Percentiles rank a stretch among this genome's conserved stretches.
Evolutionary conservation across 1,140 invertebrate species (phyloP).

Genomic region (Himalopsyche phryganea): DNA sequence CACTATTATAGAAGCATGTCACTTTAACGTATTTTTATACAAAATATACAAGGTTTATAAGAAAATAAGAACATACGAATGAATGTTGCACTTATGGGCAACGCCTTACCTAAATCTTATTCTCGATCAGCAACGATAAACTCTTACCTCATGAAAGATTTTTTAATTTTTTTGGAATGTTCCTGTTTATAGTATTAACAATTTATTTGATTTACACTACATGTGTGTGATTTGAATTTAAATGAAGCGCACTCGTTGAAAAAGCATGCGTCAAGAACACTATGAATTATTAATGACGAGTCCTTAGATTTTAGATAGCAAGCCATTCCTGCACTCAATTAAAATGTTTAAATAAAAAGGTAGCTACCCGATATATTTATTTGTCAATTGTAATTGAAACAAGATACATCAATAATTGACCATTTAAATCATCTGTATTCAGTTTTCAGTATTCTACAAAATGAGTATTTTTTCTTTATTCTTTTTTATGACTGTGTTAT

Average conservation of each 20-base stretch:
- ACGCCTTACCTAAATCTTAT: no score
- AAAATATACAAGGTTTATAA: no score
- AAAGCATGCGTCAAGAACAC: background rate
- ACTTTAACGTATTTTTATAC: no score
- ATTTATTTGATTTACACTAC: background rate
- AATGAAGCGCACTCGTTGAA: no score
- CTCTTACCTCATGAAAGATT: no score
- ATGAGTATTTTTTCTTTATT: background rate
- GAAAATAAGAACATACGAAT: no score
- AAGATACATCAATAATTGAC: conserved; percentile 18
- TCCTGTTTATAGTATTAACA: background rate
- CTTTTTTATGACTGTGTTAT: conserved; percentile 5
- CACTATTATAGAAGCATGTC: no score
- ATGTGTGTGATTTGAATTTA: no score
- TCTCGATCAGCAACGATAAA: no score
- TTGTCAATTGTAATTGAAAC: conserved; percentile 21
- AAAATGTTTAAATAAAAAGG: conserved; percentile 27
- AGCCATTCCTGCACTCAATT: conserved; percentile 27
- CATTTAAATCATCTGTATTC: background rate
- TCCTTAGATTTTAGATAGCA: conserved; percentile 26
- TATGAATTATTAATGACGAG: conserved; percentile 28
- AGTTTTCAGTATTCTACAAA: conserved; percentile 8
- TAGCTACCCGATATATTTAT: conserved; percentile 12
- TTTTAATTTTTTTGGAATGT: no score
- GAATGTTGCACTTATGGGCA: no score